Evolutionary conservation across 1,140 invertebrate genomes (phyloP).

Genomic region (Camponotus floridanus): DNA sequence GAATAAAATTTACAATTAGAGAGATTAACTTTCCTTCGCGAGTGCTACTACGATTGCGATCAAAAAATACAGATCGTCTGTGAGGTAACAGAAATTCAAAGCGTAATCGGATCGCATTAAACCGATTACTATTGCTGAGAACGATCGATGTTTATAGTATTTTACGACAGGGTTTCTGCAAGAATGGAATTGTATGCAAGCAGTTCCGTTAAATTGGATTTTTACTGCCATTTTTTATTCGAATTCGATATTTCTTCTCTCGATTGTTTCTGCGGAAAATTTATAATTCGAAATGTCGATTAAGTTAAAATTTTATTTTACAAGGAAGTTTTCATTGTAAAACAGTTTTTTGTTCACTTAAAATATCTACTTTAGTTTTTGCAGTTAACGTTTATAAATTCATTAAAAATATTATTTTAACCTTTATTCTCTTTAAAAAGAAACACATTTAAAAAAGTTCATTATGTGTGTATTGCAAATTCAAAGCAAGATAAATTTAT

Average conservation of each 20-base stretch:
- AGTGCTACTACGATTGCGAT: slow-evolving; percentile 33
- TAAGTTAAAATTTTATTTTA: neutral
- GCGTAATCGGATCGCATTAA: slow-evolving; percentile 71
- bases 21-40: slow-evolving; percentile 17
- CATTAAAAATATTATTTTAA: slow-evolving; percentile 14
- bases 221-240: slow-evolving; percentile 18
- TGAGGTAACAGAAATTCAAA: slow-evolving; percentile 68
- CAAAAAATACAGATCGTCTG: slow-evolving; percentile 50
- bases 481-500: neutral
- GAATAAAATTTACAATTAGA: neutral
- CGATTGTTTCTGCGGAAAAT: neutral
- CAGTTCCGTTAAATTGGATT: slow-evolving; percentile 25
- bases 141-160: slow-evolving; percentile 33
- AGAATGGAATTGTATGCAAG: slow-evolving; percentile 57
- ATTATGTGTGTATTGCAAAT: neutral
- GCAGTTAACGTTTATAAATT: neutral
- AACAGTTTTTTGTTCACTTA: neutral
- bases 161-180: slow-evolving; percentile 5
- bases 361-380: neutral
- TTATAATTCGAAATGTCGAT: slow-evolving; percentile 21
- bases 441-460: neutral
- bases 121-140: slow-evolving; percentile 63
- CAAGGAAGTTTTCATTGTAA: neutral
- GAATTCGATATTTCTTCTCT: neutral
- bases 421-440: neutral